Evolutionary conservation across 1,140 invertebrate species (phyloP).

Genomic region (Agrypnia vestita): DNA sequence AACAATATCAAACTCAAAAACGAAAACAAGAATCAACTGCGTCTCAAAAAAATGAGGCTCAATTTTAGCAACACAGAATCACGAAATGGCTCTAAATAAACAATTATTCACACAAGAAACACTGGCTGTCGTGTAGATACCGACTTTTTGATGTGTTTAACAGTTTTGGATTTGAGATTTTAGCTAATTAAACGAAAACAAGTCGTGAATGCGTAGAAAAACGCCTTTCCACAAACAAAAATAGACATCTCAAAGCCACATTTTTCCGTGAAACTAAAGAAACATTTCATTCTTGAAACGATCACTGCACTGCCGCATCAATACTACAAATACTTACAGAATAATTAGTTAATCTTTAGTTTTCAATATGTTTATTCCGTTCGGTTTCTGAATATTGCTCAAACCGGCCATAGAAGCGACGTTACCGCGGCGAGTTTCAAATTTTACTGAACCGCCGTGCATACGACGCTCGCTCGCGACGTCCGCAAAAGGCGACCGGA

Average conservation of each 20-base stretch:
- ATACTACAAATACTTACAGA: slow-evolving; percentile 2
- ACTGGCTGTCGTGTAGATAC: neutral
- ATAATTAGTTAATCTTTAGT: slow-evolving; percentile 23
- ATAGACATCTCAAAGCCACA: slow-evolving; percentile 26
- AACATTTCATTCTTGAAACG: neutral
- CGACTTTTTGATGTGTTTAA: slow-evolving; percentile 10
- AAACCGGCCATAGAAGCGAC: neutral
- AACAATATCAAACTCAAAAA: neutral
- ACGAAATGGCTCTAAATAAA: neutral
- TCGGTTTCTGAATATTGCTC: slow-evolving; percentile 8
- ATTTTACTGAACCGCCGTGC: slow-evolving; percentile 24
- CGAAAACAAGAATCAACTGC: neutral
- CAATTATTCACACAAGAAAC: slow-evolving; percentile 26
- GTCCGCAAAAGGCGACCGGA: slow-evolving; percentile 1
- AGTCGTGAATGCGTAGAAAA: neutral
- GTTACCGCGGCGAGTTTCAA: neutral
- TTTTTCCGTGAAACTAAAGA: neutral
- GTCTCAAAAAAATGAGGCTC: neutral
- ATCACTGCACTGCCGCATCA: neutral
- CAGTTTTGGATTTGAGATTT: slow-evolving; percentile 4
- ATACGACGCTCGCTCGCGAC: slow-evolving; percentile 22
- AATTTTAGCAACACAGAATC: neutral
- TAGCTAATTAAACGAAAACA: slow-evolving; percentile 39
- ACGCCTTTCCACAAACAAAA: slow-evolving; percentile 31
- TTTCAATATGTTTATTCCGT: slow-evolving; percentile 35